Conservation (phyloP, 2,113 vertebrate genomes). For the Channa argus region DNA sequence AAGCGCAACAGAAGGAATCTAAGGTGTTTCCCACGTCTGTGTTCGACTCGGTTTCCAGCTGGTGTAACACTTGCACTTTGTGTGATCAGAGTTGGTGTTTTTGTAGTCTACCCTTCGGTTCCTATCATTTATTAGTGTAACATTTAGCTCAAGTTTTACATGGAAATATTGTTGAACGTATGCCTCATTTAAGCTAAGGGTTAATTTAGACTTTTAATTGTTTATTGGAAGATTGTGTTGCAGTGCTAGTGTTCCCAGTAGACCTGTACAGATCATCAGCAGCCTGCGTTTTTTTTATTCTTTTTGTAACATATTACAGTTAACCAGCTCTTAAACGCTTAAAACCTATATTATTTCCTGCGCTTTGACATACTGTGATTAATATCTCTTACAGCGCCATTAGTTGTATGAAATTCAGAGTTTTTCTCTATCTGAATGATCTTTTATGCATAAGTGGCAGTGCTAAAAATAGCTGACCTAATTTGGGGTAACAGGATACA, state of each 20-base stretch:
- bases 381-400: too few relatives aligned
- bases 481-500: constrained; percentile 67
- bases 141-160: not conserved
- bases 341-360: not conserved
- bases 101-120: constrained; percentile 13
- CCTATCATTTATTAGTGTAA: constrained; percentile 2
- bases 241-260: not conserved
- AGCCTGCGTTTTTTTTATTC: not conserved
- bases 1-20: not conserved
- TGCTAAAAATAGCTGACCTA: constrained; percentile 75
- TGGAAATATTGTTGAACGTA: too few relatives aligned
- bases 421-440: constrained; percentile 50
- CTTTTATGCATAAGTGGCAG: constrained; percentile 67
- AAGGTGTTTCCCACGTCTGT: constrained; percentile 3
- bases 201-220: too few relatives aligned
- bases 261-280: too few relatives aligned
- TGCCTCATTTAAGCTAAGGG: too few relatives aligned
- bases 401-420: too few relatives aligned
- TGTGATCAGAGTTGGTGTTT: constrained; percentile 35
- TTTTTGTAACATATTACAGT: not conserved
- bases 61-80: constrained; percentile 55
- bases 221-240: not conserved
- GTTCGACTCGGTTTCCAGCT: constrained; percentile 24
- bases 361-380: not conserved
- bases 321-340: fast-evolving